phyloP scores from a whole-genome alignment of 2,797 vertebrate species.

The Chloroceryle inda region DNA sequence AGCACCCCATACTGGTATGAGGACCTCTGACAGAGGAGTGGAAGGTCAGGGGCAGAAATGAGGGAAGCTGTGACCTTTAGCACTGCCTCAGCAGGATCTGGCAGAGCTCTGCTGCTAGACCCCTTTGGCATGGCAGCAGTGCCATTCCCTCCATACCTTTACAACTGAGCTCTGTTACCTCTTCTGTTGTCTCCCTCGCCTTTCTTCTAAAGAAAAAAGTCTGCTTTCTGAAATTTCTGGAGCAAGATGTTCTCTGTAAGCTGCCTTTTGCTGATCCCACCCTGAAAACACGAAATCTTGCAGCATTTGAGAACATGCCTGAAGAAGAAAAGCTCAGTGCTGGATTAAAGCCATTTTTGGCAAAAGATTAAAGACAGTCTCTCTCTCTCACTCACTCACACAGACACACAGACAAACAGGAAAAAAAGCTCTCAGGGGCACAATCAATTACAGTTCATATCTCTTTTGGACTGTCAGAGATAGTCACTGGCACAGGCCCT shows the following conservation, averaged over 20 bases:
- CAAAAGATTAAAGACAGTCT: constrained; percentile 65
- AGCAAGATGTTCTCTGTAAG: constrained; percentile 21
- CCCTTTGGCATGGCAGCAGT: background rate
- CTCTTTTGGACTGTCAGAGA: constrained; percentile 52
- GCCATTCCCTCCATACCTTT: background rate
- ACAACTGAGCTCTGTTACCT: background rate
- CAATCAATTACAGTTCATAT: constrained; percentile 57
- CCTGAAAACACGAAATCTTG: background rate
- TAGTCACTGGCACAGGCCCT: constrained; percentile 41
- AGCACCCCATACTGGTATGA: accelerated
- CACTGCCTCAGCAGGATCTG: background rate
- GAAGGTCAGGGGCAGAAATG: background rate
- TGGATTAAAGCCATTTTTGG: constrained; percentile 52
- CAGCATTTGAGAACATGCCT: background rate
- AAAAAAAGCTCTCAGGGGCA: constrained; percentile 52
- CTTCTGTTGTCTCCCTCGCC: background rate
- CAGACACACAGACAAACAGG: background rate
- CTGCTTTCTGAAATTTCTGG: background rate
- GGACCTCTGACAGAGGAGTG: background rate
- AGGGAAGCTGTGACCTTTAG: background rate
- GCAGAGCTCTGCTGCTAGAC: background rate
- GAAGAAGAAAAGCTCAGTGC: constrained; percentile 33
- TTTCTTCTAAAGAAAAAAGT: background rate
- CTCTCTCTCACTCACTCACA: background rate
- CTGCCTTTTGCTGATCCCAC: constrained; percentile 11